phyloP scores from a whole-genome alignment of 1,140 invertebrate genomes.

The Cardiocondyla obscurior region DNA sequence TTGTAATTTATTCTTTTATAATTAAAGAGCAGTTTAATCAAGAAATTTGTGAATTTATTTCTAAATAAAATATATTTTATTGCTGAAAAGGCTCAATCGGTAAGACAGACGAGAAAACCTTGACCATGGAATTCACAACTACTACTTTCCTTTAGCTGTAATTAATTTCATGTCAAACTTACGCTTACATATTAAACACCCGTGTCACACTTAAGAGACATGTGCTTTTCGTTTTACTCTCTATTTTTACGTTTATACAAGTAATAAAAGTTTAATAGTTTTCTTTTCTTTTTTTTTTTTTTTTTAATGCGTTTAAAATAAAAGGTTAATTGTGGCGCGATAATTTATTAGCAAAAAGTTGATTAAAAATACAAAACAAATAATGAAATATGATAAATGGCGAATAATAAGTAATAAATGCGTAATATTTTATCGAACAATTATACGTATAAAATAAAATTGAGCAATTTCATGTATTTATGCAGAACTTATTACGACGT shows the following conservation, averaged over 20 bases:
- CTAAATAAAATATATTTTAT: conserved; percentile 56
- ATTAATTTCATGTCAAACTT: neutral
- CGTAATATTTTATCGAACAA: neutral
- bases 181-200: neutral
- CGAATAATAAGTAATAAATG: neutral
- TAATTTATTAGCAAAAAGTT: neutral
- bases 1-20: conserved; percentile 19
- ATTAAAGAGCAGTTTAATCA: conserved; percentile 44
- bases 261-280: neutral
- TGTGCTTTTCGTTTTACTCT: too few relatives aligned
- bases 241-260: neutral
- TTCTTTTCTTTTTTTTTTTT: too few relatives aligned
- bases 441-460: neutral
- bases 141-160: too few relatives aligned
- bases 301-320: neutral
- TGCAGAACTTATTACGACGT: neutral
- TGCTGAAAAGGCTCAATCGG: conserved; percentile 53
- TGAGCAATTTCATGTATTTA: neutral
- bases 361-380: neutral
- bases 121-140: neutral
- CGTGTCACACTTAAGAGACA: too few relatives aligned
- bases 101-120: conserved; percentile 63
- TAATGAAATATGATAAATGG: neutral
- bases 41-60: conserved; percentile 53
- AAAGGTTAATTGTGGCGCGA: neutral